Evolutionary conservation across 2,888 invertebrate genomes (phyloP).

Genomic region (Ophioninae sp.): DNA sequence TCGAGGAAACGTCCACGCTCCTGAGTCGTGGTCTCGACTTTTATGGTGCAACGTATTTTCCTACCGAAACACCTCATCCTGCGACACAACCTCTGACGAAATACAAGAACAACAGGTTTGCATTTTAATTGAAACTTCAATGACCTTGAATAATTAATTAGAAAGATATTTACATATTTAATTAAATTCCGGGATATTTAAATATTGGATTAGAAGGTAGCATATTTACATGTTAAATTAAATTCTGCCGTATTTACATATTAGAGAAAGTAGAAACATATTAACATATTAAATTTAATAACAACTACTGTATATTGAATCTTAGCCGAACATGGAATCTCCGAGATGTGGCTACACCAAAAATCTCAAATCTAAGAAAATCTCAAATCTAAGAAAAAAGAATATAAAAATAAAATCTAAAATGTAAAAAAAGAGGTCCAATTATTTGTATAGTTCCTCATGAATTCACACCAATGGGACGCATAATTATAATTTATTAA

Average conservation of each 20-base stretch:
- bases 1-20: constrained; percentile 83
- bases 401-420: too few species aligned
- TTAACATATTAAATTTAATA: background rate
- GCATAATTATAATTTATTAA: too few species aligned
- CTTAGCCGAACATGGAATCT: too few species aligned
- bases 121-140: background rate
- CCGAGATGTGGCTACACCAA: too few species aligned
- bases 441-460: too few species aligned
- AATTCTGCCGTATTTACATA: background rate
- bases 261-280: background rate
- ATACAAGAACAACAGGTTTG: constrained; percentile 80
- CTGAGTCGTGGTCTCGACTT: constrained; percentile 93
- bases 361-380: too few species aligned
- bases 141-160: background rate
- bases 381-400: too few species aligned
- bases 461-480: too few species aligned
- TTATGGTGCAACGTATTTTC: constrained; percentile 94
- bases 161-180: background rate
- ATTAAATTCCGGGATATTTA: background rate
- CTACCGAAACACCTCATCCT: constrained; percentile 88
- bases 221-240: background rate
- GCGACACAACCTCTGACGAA: constrained; percentile 81
- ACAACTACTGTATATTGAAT: too few species aligned
- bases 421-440: too few species aligned
- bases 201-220: background rate